These are phyloP conservation scores for Baccha elongata DNA, from an alignment of 2,888 invertebrate species.

Conservation along the genomic window DNA sequence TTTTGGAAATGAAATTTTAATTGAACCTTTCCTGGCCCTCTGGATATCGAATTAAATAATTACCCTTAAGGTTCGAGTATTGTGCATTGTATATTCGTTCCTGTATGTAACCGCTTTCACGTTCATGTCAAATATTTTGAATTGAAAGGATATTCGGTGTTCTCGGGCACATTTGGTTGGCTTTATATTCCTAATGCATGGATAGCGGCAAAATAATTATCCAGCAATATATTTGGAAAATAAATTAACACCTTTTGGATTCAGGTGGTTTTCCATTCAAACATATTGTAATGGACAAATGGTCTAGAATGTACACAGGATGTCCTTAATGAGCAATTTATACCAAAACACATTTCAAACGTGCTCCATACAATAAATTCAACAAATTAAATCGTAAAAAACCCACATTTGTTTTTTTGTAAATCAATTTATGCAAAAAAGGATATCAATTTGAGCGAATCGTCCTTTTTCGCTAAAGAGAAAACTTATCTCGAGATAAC, in stretches of 20 bases:
- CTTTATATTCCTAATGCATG: constrained; percentile 12
- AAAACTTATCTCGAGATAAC: constrained; percentile 43
- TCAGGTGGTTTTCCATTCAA: background rate
- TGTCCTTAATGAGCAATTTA: too few relatives aligned
- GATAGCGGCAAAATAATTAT: background rate
- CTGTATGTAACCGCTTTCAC: constrained; percentile 8
- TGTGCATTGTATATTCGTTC: background rate
- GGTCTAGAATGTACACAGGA: background rate
- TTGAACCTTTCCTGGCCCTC: constrained; percentile 15
- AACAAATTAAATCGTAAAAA: background rate
- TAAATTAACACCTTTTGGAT: constrained; percentile 3
- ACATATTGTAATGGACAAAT: background rate
- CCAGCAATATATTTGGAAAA: background rate
- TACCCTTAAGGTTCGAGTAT: background rate
- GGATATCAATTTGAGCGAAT: background rate
- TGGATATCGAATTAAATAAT: constrained; percentile 17
- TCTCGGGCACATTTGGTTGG: background rate
- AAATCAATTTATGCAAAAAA: constrained; percentile 6
- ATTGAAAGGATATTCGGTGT: constrained; percentile 9
- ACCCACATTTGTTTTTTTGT: background rate
- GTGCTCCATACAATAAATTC: background rate
- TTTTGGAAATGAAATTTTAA: constrained; percentile 35
- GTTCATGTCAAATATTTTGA: constrained; percentile 5
- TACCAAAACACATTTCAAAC: too few relatives aligned
- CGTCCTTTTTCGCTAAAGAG: background rate